Base-by-base conservation (phyloP, 2,888 invertebrate species). In the Volucella zonaria region DNA sequence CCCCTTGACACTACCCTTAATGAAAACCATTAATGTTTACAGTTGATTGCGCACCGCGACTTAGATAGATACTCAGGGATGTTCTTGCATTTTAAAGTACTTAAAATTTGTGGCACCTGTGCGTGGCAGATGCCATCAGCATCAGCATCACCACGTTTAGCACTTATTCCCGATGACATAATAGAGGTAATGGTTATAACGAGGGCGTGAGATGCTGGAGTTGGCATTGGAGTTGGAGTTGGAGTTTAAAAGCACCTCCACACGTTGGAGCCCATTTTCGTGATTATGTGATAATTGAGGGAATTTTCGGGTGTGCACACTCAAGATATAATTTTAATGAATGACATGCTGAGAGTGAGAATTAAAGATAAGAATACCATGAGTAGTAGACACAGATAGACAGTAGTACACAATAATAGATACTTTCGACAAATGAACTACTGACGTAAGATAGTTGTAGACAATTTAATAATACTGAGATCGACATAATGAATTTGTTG, bases 221-320 rank as follows among this genome's bases (percentile, higher is more conserved):
- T 8, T 15, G 12, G 51, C n/a, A n/a, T n/a, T n/a, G n/a, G n/a
- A n/a, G n/a, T n/a, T n/a, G n/a, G n/a, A n/a, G 38, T 8, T 15
- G 12, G 51, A 11, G 43, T n/a, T 11, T 23, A 23, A 2, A 15
- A 12, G 3, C 56, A 14, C 31, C 49, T 43, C 11, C 75, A 38
- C 62, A 68, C 67, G 59, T 47, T 67, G 71, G 71, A 75, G 67
- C 66, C 80, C 71, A 83, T 83, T 81, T 85, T 85, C 85, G 85
- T 85, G 85, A 81, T 85, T 85, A 85, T 81, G 68, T 49, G 85
- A 85, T 85, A 85, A 85, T 85, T 85, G 85, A 64, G 85, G 81
- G 81, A 85, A 85, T 85, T 85, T 81, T 81, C 81, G 73, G 68
- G 67, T 73, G 47, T 51, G 81, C 67, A 62, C 51, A 79, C 79